These are phyloP conservation scores for Dendrocincla tyrannina DNA, from an alignment of 2,797 vertebrate genomes.

Conservation along the genomic window DNA sequence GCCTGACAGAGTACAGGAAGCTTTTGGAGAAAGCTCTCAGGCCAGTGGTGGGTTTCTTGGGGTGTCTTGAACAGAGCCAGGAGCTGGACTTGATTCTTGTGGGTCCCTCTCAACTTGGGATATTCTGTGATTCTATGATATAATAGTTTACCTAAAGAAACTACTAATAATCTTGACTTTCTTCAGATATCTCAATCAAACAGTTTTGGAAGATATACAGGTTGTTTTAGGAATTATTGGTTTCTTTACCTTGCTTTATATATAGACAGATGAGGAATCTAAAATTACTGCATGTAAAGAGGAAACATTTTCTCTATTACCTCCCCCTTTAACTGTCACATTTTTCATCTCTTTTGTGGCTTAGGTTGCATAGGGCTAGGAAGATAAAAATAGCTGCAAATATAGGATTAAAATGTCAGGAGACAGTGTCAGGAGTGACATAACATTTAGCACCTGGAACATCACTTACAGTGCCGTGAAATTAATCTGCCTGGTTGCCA, in stretches of 20 bases:
- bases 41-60: neutral
- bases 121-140: neutral
- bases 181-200: neutral
- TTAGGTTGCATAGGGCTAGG: neutral
- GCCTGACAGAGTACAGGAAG: neutral
- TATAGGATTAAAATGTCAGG: slow-evolving; percentile 17
- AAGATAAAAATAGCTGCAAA: slow-evolving; percentile 27
- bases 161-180: neutral
- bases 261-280: neutral
- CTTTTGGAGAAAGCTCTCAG: neutral
- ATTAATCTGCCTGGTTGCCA: neutral
- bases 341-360: neutral
- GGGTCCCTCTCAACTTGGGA: neutral
- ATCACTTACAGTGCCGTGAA: neutral
- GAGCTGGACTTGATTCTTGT: neutral
- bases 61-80: neutral
- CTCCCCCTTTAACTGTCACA: neutral
- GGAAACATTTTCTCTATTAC: neutral
- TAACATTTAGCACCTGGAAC: neutral
- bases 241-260: neutral
- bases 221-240: neutral
- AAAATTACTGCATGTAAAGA: neutral
- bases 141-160: neutral
- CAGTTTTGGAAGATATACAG: neutral
- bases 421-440: neutral